A percentile compares a stretch with the other conserved stretches of the same genome.
Evolutionary conservation across 2,797 vertebrate genomes (phyloP).

Genomic region (Syngnathus rostellatus): DNA sequence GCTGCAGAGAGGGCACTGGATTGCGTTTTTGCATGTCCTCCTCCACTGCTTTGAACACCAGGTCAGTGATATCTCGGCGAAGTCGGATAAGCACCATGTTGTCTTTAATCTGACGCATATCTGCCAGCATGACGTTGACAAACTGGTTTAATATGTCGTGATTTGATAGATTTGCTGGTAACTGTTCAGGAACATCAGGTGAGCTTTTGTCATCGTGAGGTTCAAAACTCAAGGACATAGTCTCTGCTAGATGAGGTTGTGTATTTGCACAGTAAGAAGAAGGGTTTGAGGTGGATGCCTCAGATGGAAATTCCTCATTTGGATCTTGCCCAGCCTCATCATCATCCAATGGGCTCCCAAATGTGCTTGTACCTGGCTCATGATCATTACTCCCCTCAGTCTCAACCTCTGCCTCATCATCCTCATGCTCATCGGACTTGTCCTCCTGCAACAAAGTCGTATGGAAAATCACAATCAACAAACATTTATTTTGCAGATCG

Average conservation of each 20-base stretch:
- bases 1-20: slow-evolving; percentile 7
- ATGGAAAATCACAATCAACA: background rate
- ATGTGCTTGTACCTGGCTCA: slow-evolving; percentile 20
- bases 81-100: slow-evolving; percentile 37
- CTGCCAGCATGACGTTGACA: slow-evolving; percentile 33
- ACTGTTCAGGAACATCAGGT: background rate
- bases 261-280: slow-evolving; percentile 4
- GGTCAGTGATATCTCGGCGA: slow-evolving; percentile 33
- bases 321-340: slow-evolving; percentile 9
- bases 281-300: slow-evolving; percentile 1
- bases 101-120: slow-evolving; percentile 40
- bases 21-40: slow-evolving; percentile 22
- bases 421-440: slow-evolving; percentile 21
- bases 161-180: background rate
- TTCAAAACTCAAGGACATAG: slow-evolving; percentile 16
- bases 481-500: background rate
- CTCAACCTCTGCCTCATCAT: slow-evolving; percentile 24
- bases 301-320: slow-evolving; percentile 8
- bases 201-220: background rate
- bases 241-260: slow-evolving; percentile 13
- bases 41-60: slow-evolving; percentile 35
- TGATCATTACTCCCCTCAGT: slow-evolving; percentile 30
- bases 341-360: slow-evolving; percentile 13
- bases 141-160: slow-evolving; percentile 25
- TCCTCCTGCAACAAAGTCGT: slow-evolving; percentile 13